Evolutionary conservation across 2,888 invertebrate species (phyloP), one percentile per base, ranked within the genome.

Genomic region (Folsomia manolachei): DNA sequence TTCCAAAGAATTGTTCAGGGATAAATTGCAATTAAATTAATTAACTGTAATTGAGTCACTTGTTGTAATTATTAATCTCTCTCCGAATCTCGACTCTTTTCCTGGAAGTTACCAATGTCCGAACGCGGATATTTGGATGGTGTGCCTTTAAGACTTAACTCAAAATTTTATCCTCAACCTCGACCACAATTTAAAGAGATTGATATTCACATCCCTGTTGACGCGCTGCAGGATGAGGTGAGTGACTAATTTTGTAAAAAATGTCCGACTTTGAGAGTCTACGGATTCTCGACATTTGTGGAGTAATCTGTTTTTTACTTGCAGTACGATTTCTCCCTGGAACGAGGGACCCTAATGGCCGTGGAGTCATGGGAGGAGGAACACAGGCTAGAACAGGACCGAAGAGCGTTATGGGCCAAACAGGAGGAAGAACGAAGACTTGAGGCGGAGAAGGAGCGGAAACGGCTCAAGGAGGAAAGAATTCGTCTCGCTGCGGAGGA

Each of bases 261-360:
- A 14, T 60, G 19, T 19, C 9, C 19, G 7, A 60, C 19, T 7
- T 60, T 60, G 11, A 60, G 21, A 14, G 19, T 60, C 7, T 60
- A 60, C 19, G 9, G n/a, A 25, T 24, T 70, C n/a, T n/a, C n/a
- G n/a, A n/a, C n/a, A n/a, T n/a, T n/a, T n/a, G n/a, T n/a, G n/a
- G n/a, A 72, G 64, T 69, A 23, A 63, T 2, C 39, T 24, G 23
- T 64, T 39, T 71, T 71, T 26, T 18, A 52, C 71, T 72, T 52
- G 19, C 78, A 88, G 79, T 92, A 91, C 82, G 88, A 92, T 83
- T 92, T 92, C 82, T 87, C 87, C 72, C 86, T 92, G 81, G 94
- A 94, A 83, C 88, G 85, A 73, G 89, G 89, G 78, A 89, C 92
- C 61, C 85, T 91, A 78, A 86, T 88, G 61, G 90, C 90, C 85